phyloP scores from a whole-genome alignment of 2,888 invertebrate genomes.

The Xestia xanthographa region DNA sequence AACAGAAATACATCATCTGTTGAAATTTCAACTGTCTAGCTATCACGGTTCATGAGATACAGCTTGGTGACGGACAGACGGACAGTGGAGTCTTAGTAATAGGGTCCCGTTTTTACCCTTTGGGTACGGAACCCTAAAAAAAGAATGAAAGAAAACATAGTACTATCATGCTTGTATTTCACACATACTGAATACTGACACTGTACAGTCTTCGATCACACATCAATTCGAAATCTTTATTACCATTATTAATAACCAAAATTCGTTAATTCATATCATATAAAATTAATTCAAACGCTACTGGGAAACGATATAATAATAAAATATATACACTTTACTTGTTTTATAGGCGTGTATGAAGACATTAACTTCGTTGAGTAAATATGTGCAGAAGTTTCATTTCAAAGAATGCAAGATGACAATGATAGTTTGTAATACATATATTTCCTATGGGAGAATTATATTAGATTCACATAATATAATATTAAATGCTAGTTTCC shows the following conservation, averaged over 20 bases:
- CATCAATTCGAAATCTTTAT: constrained; percentile 33
- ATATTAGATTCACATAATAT: no score
- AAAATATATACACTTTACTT: constrained; percentile 68
- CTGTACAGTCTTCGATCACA: constrained; percentile 11
- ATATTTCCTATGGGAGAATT: no score
- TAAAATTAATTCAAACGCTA: constrained; percentile 79
- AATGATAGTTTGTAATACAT: no score
- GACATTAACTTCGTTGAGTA: constrained; percentile 59
- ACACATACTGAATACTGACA: background rate
- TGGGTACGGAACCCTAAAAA: no score
- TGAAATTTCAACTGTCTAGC: no score
- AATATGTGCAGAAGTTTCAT: constrained; percentile 27
- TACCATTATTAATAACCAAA: constrained; percentile 40
- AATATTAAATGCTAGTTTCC: no score
- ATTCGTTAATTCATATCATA: constrained; percentile 55
- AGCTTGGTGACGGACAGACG: no score
- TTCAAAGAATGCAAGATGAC: background rate
- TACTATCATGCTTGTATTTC: constrained; percentile 1
- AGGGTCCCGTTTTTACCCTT: no score
- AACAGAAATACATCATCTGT: no score
- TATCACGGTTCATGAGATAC: no score
- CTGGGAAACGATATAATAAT: constrained; percentile 71
- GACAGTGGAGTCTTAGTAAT: no score
- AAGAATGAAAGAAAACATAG: background rate
- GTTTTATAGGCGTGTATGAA: constrained; percentile 71